Conservation (phyloP, 2,888 invertebrate species). For the Plagiodera versicolora region DNA sequence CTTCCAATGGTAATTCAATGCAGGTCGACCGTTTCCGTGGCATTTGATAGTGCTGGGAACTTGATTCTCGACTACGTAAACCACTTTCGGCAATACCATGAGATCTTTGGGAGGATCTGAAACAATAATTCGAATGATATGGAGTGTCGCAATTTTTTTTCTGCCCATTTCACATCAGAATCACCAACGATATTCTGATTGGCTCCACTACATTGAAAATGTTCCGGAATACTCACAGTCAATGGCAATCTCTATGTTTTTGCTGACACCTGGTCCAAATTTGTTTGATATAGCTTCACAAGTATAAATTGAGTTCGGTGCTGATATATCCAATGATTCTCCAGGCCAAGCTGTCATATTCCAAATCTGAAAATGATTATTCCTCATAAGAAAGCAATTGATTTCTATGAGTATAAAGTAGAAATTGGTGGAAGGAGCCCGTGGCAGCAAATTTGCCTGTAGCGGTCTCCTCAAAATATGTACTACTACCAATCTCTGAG, state of each 20-base stretch:
- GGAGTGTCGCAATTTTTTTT: no score
- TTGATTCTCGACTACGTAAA: slow-evolving; percentile 61
- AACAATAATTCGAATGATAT: background rate
- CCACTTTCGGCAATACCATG: slow-evolving; percentile 63
- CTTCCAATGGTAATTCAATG: slow-evolving; percentile 73
- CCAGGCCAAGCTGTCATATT: slow-evolving; percentile 85
- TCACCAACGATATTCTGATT: no score
- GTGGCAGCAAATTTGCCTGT: no score
- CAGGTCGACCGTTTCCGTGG: slow-evolving; percentile 68
- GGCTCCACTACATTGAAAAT: no score
- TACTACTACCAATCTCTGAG: no score
- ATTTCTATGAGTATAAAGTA: no score
- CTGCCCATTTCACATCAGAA: no score
- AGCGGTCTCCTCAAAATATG: no score
- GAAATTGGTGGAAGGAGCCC: no score
- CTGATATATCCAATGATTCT: slow-evolving; percentile 72
- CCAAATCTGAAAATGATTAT: slow-evolving; percentile 63
- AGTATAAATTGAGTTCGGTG: slow-evolving; percentile 81
- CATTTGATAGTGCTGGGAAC: slow-evolving; percentile 62
- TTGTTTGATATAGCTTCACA: slow-evolving; percentile 72
- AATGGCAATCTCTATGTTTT: slow-evolving; percentile 82
- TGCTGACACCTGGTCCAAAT: slow-evolving; percentile 79
- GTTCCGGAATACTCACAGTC: slow-evolving; percentile 92
- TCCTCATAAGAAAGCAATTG: no score
- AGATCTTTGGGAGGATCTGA: slow-evolving; percentile 85